Evolutionary conservation across 2,113 vertebrate genomes (phyloP).

Genomic region (Lagopus leucura): DNA sequence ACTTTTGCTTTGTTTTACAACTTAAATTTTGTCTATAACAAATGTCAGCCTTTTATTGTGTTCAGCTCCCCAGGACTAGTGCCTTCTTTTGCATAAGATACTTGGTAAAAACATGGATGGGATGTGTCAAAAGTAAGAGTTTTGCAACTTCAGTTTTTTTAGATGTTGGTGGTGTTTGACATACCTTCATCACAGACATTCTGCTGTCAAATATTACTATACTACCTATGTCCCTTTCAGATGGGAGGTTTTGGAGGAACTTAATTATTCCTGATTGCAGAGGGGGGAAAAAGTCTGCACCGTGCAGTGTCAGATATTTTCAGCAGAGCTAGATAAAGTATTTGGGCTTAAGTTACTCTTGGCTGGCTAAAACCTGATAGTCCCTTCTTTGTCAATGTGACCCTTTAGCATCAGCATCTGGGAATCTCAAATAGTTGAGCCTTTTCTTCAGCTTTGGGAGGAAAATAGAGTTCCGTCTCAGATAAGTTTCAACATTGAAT

Average conservation of each 20-base stretch:
- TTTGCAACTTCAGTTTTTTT: not conserved
- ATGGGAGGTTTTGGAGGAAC: not conserved
- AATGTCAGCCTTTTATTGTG: not conserved
- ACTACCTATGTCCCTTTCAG: not conserved
- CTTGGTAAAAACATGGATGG: not conserved
- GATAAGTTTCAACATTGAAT: not conserved
- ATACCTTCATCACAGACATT: not conserved
- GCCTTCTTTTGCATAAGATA: not conserved
- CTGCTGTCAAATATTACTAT: not conserved
- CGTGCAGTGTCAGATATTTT: not conserved
- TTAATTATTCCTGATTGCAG: not conserved
- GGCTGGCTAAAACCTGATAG: not conserved
- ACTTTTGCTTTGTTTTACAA: not conserved
- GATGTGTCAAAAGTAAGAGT: not conserved
- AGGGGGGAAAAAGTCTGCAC: not conserved
- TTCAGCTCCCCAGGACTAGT: not conserved
- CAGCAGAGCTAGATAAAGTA: not conserved
- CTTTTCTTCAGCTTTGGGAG: not conserved
- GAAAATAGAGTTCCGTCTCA: not conserved
- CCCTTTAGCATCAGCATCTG: not conserved
- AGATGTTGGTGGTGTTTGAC: not conserved
- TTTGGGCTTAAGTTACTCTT: conserved; percentile 11
- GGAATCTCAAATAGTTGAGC: not conserved
- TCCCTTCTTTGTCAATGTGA: not conserved
- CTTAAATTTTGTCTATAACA: not conserved